These are phyloP conservation scores for Coracias cyanogaster DNA, from an alignment of 2,797 vertebrate genomes.

Conservation along the genomic window DNA sequence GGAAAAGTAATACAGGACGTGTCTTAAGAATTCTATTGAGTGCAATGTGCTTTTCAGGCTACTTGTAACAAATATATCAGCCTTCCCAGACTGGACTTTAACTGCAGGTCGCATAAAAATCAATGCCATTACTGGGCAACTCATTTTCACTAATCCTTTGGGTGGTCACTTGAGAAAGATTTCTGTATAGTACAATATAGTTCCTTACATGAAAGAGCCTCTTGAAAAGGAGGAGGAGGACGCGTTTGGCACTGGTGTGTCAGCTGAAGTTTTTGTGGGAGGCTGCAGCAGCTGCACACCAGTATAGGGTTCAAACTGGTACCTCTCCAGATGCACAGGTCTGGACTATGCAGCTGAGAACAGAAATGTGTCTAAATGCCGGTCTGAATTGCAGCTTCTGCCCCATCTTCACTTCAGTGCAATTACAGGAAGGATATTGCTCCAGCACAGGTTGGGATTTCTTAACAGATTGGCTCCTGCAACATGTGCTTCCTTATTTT, in stretches of 20 bases:
- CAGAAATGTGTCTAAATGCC: neutral
- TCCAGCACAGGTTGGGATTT: neutral
- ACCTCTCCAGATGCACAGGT: neutral
- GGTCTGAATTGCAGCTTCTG: neutral
- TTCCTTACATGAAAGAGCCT: neutral
- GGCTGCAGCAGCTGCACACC: neutral
- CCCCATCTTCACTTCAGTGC: neutral
- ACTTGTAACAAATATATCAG: neutral
- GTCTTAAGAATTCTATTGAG: neutral
- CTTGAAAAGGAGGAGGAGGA: neutral
- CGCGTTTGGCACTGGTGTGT: neutral
- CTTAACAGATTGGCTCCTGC: neutral
- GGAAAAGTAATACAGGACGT: neutral
- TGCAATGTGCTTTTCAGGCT: neutral
- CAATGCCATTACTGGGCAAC: neutral
- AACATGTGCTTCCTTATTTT: neutral
- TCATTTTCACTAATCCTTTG: constrained; percentile 19
- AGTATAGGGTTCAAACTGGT: neutral
- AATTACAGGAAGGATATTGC: neutral
- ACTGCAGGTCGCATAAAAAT: constrained; percentile 23
- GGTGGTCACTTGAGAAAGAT: constrained; percentile 2
- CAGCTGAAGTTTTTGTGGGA: neutral
- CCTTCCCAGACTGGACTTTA: neutral
- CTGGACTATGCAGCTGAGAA: neutral
- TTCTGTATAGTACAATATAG: neutral